Percentiles rank a stretch among this genome's conserved stretches.
phyloP scores from a whole-genome alignment of 1,140 invertebrate species.

The Bombus confusus region DNA sequence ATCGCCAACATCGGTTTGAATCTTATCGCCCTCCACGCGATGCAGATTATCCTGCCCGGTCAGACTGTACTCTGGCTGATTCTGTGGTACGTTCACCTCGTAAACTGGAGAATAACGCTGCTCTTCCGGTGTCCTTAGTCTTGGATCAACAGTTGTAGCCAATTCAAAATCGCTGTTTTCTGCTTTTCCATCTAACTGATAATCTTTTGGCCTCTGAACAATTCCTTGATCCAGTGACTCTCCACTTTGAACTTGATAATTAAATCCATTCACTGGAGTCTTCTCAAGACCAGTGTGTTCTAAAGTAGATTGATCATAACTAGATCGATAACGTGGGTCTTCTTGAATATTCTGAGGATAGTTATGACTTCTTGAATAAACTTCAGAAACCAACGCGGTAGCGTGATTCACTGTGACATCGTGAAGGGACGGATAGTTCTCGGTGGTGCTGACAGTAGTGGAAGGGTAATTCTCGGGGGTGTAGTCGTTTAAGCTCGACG shows the following conservation, averaged over 20 bases:
- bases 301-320: slow-evolving; percentile 50
- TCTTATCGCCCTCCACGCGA: slow-evolving; percentile 41
- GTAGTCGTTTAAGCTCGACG: slow-evolving; percentile 48
- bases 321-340: slow-evolving; percentile 50
- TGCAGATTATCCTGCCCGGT: slow-evolving; percentile 40
- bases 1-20: slow-evolving; percentile 23
- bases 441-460: slow-evolving; percentile 55
- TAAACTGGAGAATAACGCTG: slow-evolving; percentile 63
- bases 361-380: slow-evolving; percentile 63
- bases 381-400: slow-evolving; percentile 44
- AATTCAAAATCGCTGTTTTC: slow-evolving; percentile 67
- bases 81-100: slow-evolving; percentile 39
- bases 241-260: slow-evolving; percentile 71
- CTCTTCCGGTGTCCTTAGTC: slow-evolving; percentile 40
- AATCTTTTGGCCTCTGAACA: slow-evolving; percentile 59
- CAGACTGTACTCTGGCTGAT: slow-evolving; percentile 48
- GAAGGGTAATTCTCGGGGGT: slow-evolving; percentile 70
- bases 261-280: slow-evolving; percentile 75
- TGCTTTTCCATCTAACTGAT: slow-evolving; percentile 67
- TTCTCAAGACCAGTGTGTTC: slow-evolving; percentile 66
- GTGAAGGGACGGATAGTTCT: slow-evolving; percentile 67
- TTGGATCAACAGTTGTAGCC: slow-evolving; percentile 61
- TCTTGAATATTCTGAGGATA: slow-evolving; percentile 62
- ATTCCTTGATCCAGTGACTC: slow-evolving; percentile 30
- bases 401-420: slow-evolving; percentile 43